Evolutionary conservation across 1,140 invertebrate genomes (phyloP).

Genomic region (Maconellicoccus hirsutus): DNA sequence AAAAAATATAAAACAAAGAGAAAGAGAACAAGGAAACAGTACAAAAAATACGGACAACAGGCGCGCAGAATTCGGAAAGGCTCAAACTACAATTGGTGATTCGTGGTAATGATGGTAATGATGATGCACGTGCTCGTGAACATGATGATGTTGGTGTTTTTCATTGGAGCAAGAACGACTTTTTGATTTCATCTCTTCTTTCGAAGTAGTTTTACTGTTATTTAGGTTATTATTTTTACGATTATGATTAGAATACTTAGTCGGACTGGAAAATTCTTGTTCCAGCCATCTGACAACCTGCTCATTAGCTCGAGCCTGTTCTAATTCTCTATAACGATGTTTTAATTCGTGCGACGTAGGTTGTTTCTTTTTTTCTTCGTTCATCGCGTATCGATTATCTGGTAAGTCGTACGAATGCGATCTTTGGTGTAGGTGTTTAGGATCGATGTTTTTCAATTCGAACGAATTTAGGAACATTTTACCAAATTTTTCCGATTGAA

Average conservation of each 20-base stretch:
- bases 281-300: slow-evolving; percentile 48
- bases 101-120: slow-evolving; percentile 66
- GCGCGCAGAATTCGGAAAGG: background rate
- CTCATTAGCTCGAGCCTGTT: slow-evolving; percentile 57
- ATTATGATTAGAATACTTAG: slow-evolving; percentile 23
- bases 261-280: slow-evolving; percentile 39
- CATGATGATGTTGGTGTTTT: slow-evolving; percentile 48
- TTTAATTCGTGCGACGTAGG: slow-evolving; percentile 45
- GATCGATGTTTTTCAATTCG: slow-evolving; percentile 31
- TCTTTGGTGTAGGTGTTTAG: slow-evolving; percentile 30
- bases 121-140: slow-evolving; percentile 72
- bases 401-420: slow-evolving; percentile 29
- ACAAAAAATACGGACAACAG: background rate
- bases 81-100: slow-evolving; percentile 33
- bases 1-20: background rate
- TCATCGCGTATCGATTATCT: background rate
- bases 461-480: slow-evolving; percentile 23
- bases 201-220: slow-evolving; percentile 26
- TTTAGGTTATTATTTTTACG: slow-evolving; percentile 15
- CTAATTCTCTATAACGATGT: slow-evolving; percentile 51
- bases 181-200: slow-evolving; percentile 22
- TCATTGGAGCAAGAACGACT: slow-evolving; percentile 31
- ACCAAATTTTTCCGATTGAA: slow-evolving; percentile 27
- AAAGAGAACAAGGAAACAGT: background rate
- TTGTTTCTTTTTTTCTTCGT: slow-evolving; percentile 28